Conservation (phyloP, 1,140 invertebrate species). For the Drosophila ananassae region DNA sequence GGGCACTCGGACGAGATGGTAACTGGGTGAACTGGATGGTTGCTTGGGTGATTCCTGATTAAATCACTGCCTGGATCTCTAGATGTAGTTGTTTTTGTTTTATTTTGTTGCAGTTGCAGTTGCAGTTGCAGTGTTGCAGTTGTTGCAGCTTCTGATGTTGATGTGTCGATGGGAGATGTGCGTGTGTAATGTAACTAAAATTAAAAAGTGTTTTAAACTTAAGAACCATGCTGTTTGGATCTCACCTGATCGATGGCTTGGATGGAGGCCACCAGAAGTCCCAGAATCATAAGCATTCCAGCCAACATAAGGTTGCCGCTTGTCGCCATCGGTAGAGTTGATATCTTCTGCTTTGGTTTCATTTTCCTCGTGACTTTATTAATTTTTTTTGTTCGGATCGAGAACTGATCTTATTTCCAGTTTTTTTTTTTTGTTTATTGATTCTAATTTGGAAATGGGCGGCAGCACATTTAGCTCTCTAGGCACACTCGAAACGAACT, state of each 20-base stretch:
- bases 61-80: constrained; percentile 3
- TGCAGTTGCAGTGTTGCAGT: not conserved
- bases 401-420: not conserved
- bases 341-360: constrained; percentile 72
- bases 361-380: constrained; percentile 34
- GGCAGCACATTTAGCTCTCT: constrained; percentile 16
- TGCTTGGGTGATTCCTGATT: constrained; percentile 21
- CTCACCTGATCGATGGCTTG: constrained; percentile 75
- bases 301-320: constrained; percentile 45
- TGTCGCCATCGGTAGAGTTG: constrained; percentile 22
- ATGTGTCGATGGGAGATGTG: too few species aligned
- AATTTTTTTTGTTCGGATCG: too few species aligned
- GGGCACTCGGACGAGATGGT: constrained; percentile 28
- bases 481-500: constrained; percentile 10
- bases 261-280: constrained; percentile 63
- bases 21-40: constrained; percentile 36
- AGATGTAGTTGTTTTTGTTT: not conserved
- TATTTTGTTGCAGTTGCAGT: not conserved
- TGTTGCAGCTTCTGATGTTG: not conserved
- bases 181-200: too few species aligned
- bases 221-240: not conserved
- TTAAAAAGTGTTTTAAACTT: too few species aligned
- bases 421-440: constrained; percentile 61
- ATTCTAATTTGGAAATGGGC: constrained; percentile 24
- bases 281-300: constrained; percentile 40